Evolutionary conservation across 2,113 vertebrate genomes (phyloP).

Genomic region (Aythya baeri): DNA sequence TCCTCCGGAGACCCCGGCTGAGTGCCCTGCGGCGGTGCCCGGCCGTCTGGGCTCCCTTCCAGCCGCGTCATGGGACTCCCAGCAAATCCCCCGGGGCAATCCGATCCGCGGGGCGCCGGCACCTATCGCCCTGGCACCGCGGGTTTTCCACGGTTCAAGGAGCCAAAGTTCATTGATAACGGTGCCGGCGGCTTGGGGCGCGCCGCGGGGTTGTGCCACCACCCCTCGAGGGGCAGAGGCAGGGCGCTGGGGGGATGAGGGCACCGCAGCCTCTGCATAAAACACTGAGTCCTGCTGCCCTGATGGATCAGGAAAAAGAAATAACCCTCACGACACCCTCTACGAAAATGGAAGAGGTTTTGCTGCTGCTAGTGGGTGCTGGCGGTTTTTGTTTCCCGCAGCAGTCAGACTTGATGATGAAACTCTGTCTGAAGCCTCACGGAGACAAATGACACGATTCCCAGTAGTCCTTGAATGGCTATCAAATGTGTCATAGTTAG

Average conservation of each 20-base stretch:
- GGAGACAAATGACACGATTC: slow-evolving; percentile 37
- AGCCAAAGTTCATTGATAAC: slow-evolving; percentile 60
- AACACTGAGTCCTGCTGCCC: not conserved
- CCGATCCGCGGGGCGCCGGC: slow-evolving; percentile 8
- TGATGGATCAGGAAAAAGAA: accelerated
- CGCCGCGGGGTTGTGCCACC: not conserved
- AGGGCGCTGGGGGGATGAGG: not conserved
- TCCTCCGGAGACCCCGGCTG: not conserved
- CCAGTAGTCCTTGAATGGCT: slow-evolving; percentile 56
- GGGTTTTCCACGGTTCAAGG: slow-evolving; percentile 37
- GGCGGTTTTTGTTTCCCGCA: not conserved
- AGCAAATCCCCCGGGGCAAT: slow-evolving; percentile 56
- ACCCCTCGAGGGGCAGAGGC: not conserved
- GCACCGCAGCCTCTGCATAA: accelerated
- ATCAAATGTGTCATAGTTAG: slow-evolving; percentile 69
- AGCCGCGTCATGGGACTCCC: slow-evolving; percentile 58
- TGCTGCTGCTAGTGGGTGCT: not conserved
- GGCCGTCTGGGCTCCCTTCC: slow-evolving; percentile 47
- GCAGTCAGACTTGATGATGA: slow-evolving; percentile 46
- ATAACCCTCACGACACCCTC: not conserved
- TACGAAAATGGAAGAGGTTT: accelerated
- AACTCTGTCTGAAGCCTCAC: slow-evolving; percentile 34
- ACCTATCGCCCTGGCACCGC: not conserved
- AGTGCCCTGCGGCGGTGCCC: not conserved
- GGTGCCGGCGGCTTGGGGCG: not conserved